Evolutionary conservation across 1,140 invertebrate genomes (phyloP), one percentile per base, ranked within the genome.

Genomic region (Drosophila bocki): DNA sequence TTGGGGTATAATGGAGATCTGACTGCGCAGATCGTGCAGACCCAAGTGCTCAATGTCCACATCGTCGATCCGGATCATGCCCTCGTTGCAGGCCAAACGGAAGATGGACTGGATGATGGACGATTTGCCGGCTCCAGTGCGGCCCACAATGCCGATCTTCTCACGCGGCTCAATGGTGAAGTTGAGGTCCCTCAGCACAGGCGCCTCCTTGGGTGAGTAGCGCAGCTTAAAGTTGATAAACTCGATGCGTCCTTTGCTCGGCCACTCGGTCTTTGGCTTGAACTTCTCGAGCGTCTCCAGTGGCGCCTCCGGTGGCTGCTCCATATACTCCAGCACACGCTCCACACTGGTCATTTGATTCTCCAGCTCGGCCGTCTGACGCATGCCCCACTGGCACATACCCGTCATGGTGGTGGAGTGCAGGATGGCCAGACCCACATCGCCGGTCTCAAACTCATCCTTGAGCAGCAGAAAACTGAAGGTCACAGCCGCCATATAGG

Each of bases 61-160:
- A 9, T 93, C 94, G 72, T 95, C 95, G 60, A 97, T 95, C 5
- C 91, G 79, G 45, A 95, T 94, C 32, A 91, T 78, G 3, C 96
- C 96, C 37, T 94, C 94, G 41, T 95, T 94, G 82, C 95, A 95
- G 3, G 94, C 94, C 62, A 98, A 83, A 56, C 97, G 94, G 84
- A 98, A 98, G 1, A 98, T 91, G 1, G 97, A 96, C 32, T 96
- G 94, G 59, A 98, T 97, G 5, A 99, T 93, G 0, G 98, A 98
- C 0, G 97, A 97, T 92, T 99, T 99, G 15, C 98, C 98, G 41
- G 98, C 97, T 1, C 98, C 98, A 11, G 97, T 98, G 86, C 97
- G 94, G 5, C 97, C 97, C 17, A 98, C 97, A 64, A 98, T 96
- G 3, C 97, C 96, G 59, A 98, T 12, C 96, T 96, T 98, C 92